These are phyloP conservation scores for Tenualosa thibaudeaui DNA, from an alignment of 2,797 vertebrate species.

Conservation along the genomic window DNA sequence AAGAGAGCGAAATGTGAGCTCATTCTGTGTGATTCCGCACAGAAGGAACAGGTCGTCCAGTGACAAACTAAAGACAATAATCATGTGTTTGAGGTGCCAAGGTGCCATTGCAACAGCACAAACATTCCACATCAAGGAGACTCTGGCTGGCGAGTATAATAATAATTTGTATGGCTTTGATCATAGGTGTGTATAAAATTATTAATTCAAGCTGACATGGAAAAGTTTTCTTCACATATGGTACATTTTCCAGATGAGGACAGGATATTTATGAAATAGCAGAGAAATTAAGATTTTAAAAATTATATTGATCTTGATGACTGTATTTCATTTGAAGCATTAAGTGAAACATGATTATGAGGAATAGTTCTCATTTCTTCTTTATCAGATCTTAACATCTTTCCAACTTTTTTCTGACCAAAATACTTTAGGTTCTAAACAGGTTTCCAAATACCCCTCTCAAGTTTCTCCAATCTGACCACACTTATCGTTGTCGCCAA, in stretches of 20 bases:
- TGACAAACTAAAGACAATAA: slow-evolving; percentile 23
- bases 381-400: not conserved
- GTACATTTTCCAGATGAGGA: not conserved
- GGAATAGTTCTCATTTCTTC: not conserved
- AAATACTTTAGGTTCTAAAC: not conserved
- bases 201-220: not conserved
- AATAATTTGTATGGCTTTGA: slow-evolving; percentile 7
- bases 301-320: not conserved
- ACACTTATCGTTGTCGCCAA: not conserved
- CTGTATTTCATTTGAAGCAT: not conserved
- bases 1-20: slow-evolving; percentile 56
- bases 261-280: not conserved
- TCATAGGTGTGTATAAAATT: not conserved
- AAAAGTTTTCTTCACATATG: not conserved
- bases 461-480: not conserved
- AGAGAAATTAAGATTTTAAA: not conserved
- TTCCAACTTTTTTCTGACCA: not conserved
- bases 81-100: not conserved
- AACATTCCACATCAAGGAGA: slow-evolving; percentile 7
- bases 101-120: not conserved
- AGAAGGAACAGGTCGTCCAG: slow-evolving; percentile 1
- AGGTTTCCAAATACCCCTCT: not conserved
- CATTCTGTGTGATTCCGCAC: not conserved
- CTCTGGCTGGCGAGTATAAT: not conserved
- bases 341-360: not conserved